Conservation (phyloP, 2,113 vertebrate species). For the Petroica traversi region DNA sequence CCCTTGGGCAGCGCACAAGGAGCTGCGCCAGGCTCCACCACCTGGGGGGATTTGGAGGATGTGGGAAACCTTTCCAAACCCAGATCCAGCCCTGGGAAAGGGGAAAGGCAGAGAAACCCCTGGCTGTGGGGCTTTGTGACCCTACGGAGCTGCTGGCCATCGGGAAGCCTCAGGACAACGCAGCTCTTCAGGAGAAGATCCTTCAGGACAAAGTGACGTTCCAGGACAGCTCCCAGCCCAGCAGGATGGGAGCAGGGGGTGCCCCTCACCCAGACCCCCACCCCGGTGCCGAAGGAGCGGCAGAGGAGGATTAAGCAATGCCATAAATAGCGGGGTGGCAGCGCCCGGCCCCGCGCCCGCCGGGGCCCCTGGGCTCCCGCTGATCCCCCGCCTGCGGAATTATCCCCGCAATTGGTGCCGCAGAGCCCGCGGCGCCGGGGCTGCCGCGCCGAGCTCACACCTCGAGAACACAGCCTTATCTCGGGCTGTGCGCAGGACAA, state of each 20-base stretch:
- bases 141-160: accelerated
- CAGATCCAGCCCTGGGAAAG: too few species aligned
- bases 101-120: too few species aligned
- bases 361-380: not conserved
- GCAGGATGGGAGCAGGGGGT: accelerated
- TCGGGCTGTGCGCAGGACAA: slow-evolving; percentile 46
- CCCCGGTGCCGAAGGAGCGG: accelerated
- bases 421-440: not conserved
- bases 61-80: not conserved
- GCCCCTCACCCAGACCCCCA: not conserved
- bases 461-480: slow-evolving; percentile 60
- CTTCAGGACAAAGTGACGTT: not conserved
- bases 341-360: not conserved
- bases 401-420: not conserved
- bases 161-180: not conserved
- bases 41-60: not conserved
- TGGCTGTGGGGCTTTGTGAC: accelerated
- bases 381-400: slow-evolving; percentile 5
- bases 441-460: not conserved
- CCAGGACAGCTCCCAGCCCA: too few species aligned
- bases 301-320: not conserved
- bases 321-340: not conserved
- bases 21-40: accelerated
- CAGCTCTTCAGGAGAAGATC: not conserved
- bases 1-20: not conserved